Conservation (phyloP, 2,113 vertebrate genomes). For the Spea bombifrons region DNA sequence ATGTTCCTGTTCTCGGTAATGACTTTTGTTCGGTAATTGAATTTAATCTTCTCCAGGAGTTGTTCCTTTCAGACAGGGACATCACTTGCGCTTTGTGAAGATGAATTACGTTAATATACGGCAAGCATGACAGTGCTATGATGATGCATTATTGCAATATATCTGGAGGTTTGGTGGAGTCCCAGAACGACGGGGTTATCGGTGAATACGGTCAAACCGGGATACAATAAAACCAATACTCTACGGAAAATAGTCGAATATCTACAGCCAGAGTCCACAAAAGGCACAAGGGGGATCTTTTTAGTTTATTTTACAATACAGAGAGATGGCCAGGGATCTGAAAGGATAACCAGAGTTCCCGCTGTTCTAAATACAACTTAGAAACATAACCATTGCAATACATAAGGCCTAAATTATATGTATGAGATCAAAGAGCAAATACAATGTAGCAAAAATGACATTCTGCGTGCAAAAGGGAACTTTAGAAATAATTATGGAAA, state of each 20-base stretch:
- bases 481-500: too few species aligned
- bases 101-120: constrained; percentile 57
- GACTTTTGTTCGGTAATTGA: constrained; percentile 53
- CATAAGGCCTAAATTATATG: too few species aligned
- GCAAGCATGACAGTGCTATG: constrained; percentile 50
- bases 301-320: background rate
- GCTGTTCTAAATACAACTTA: too few species aligned
- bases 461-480: too few species aligned
- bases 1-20: background rate
- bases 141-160: constrained; percentile 54
- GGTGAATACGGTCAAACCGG: constrained; percentile 40
- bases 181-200: constrained; percentile 46
- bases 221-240: constrained; percentile 22
- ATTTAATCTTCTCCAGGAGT: constrained; percentile 44
- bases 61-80: constrained; percentile 49
- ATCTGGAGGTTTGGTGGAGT: constrained; percentile 49
- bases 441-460: too few species aligned
- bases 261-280: background rate
- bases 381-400: too few species aligned
- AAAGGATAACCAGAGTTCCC: too few species aligned
- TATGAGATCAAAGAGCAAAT: too few species aligned
- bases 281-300: background rate
- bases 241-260: background rate
- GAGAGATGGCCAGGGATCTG: background rate
- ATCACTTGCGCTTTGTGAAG: constrained; percentile 53